Evolutionary conservation across 2,888 invertebrate species (phyloP).

Genomic region (Amblyjoppa proteus): DNA sequence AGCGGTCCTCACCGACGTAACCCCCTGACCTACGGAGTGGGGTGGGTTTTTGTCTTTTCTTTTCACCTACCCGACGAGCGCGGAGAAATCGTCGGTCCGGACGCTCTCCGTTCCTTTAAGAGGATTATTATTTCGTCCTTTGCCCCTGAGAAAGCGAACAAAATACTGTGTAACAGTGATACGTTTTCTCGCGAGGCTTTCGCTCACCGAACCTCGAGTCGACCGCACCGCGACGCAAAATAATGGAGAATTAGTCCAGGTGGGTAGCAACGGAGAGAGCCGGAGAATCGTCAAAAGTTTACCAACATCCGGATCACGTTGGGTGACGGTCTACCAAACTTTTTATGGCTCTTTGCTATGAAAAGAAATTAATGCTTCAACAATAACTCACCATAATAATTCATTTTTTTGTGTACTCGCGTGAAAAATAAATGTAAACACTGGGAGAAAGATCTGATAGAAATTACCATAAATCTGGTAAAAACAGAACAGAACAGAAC

Average conservation of each 20-base stretch:
- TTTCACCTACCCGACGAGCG: conserved; percentile 62
- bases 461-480: too few species aligned
- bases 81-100: conserved; percentile 52
- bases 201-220: conserved; percentile 16
- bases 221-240: conserved; percentile 32
- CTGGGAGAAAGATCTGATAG: too few species aligned
- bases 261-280: conserved; percentile 12
- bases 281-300: conserved; percentile 58
- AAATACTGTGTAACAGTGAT: conserved; percentile 48
- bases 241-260: conserved; percentile 63
- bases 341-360: neutral
- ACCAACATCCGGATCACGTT: conserved; percentile 55
- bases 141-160: conserved; percentile 31
- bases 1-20: conserved; percentile 31
- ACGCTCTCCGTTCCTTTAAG: conserved; percentile 69
- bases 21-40: conserved; percentile 45
- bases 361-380: conserved; percentile 20
- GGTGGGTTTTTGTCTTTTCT: conserved; percentile 71
- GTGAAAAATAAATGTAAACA: too few species aligned
- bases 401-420: neutral
- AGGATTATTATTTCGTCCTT: conserved; percentile 73
- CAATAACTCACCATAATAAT: neutral
- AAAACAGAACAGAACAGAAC: too few species aligned
- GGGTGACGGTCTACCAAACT: conserved; percentile 34
- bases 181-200: conserved; percentile 45